phyloP scores from a whole-genome alignment of 1,140 invertebrate genomes.

The Nasonia vitripennis region DNA sequence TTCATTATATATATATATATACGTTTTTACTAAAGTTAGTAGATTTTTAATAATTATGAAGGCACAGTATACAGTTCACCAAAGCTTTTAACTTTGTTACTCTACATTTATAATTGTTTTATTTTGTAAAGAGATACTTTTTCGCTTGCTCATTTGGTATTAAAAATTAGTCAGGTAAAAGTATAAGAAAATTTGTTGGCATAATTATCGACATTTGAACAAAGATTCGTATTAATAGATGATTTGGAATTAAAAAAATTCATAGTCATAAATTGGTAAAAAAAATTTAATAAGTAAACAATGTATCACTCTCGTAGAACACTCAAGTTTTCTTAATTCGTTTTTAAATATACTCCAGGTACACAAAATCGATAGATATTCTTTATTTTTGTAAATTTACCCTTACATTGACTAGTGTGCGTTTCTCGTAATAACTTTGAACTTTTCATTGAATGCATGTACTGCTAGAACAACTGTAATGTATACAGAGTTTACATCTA shows the following conservation, averaged over 20 bases:
- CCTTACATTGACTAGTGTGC: conserved; percentile 31
- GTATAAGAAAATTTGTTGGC: not conserved
- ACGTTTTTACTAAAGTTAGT: conserved; percentile 43
- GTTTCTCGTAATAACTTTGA: not conserved
- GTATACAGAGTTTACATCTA: too few species aligned
- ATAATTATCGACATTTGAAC: not conserved
- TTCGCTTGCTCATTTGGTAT: not conserved
- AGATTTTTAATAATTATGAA: conserved; percentile 50
- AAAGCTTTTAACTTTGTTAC: conserved; percentile 2
- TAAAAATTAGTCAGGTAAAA: not conserved
- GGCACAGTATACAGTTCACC: conserved; percentile 54
- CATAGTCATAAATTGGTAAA: not conserved
- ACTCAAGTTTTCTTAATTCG: not conserved
- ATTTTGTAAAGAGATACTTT: not conserved
- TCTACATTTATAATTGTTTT: conserved; percentile 12
- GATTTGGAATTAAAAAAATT: too few species aligned
- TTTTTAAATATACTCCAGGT: not conserved
- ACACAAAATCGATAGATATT: not conserved
- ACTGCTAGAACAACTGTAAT: too few species aligned
- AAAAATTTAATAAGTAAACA: not conserved
- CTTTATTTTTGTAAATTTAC: conserved; percentile 27
- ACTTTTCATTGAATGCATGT: too few species aligned
- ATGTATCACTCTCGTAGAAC: not conserved
- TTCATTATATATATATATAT: conserved; percentile 5
- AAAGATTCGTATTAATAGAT: not conserved